Evolutionary conservation across 2,888 invertebrate genomes (phyloP), one percentile per base, ranked within the genome.

Genomic region (Drosophila hawaiiensis): DNA sequence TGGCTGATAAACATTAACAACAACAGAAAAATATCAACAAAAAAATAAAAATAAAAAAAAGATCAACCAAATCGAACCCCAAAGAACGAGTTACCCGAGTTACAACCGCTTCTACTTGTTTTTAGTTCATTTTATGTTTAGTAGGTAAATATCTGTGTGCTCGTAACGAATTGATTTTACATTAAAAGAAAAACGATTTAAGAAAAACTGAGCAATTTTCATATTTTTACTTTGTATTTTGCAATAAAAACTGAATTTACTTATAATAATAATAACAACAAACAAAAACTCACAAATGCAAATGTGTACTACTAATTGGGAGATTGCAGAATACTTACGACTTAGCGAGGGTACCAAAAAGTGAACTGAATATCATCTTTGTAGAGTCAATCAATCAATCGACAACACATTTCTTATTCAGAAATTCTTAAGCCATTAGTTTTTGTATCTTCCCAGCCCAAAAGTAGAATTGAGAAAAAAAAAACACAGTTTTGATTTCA

Each of bases 101-200:
- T 85, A 81, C 68, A 89, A 86, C 76, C 89, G 90, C 86, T 86
- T 86, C 89, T 79, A 85, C 81, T 90, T 87, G 89, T 85, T 90
- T 86, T 90, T 90, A 86, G 90, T 90, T 90, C 83, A 88, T 81
- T 86, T 86, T 81, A 90, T 86, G 85, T 86, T 86, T 86, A 86
- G 86, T 90, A 89, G 86, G 90, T 90, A 90, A 90, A 83, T 89
- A 77, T 87, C 86, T 90, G 86, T 87, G 85, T 86, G 85, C 90
- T 86, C 85, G 89, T 90, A 90, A 83, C 77, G 82, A 85, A 84
- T 82, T 88, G 77, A 76, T 73, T 81, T 90, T 76, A 86, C 77
- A 83, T 84, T 89, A 88, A 89, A 84, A 78, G 72, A 78, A 74
- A 75, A 73, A 78, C 68, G 68, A 84, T 73, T 78, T 78, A 79